Evolutionary conservation across 2,113 vertebrate genomes (phyloP).

Genomic region (Hymenochirus boettgeri): DNA sequence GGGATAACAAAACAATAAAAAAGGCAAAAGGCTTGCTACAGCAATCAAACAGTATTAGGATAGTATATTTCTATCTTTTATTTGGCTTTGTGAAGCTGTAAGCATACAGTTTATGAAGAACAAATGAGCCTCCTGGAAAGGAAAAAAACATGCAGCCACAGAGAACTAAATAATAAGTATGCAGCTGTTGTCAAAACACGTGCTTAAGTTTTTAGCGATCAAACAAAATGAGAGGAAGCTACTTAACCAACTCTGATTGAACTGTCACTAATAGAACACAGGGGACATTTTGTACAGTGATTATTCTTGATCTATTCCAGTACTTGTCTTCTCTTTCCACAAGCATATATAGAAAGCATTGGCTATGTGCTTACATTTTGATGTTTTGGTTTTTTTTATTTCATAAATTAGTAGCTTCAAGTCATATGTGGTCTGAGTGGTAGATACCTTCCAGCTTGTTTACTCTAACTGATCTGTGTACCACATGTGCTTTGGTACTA

Average conservation of each 20-base stretch:
- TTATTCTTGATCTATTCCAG: conserved; percentile 37
- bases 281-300: conserved; percentile 31
- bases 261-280: conserved; percentile 33
- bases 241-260: conserved; percentile 27
- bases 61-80: conserved; percentile 30
- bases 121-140: conserved; percentile 25
- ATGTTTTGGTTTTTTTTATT: conserved; percentile 36
- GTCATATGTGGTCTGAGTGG: conserved; percentile 36
- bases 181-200: conserved; percentile 22
- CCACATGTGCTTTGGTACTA: conserved; percentile 30
- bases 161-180: conserved; percentile 26
- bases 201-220: conserved; percentile 21
- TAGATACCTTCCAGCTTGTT: conserved; percentile 38
- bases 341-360: conserved; percentile 33
- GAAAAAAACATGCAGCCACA: conserved; percentile 23
- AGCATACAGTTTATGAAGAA: conserved; percentile 18
- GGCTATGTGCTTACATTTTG: conserved; percentile 32
- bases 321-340: conserved; percentile 15
- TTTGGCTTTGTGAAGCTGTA: conserved; percentile 20
- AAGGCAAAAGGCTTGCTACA: too few species aligned
- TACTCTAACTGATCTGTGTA: conserved; percentile 27
- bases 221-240: conserved; percentile 34
- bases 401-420: conserved; percentile 42
- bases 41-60: too few species aligned
- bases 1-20: too few species aligned